Evolutionary conservation across 2,888 invertebrate species (phyloP).

Genomic region (Acanthosoma haemorrhoidale): DNA sequence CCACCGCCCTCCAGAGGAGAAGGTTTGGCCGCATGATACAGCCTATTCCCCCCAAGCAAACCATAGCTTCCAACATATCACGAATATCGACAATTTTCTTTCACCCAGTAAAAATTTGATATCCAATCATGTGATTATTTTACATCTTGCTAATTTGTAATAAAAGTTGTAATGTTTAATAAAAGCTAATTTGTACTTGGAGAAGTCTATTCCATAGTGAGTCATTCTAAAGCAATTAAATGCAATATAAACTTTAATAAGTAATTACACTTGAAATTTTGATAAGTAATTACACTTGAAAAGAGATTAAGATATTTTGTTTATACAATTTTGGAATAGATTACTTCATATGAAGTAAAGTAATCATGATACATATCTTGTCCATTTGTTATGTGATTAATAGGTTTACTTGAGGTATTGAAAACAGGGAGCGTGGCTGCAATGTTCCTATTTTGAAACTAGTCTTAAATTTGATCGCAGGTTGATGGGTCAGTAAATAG

Average conservation of each 20-base stretch:
- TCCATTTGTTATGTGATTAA: slow-evolving; percentile 30
- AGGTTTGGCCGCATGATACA: slow-evolving; percentile 63
- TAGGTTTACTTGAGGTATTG: slow-evolving; percentile 18
- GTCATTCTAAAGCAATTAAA: background rate
- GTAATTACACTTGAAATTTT: background rate
- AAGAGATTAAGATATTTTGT: background rate
- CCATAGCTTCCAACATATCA: slow-evolving; percentile 26
- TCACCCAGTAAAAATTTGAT: background rate
- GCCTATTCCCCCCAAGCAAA: slow-evolving; percentile 24
- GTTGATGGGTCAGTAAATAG: slow-evolving; percentile 24
- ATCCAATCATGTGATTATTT: background rate
- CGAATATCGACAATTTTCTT: slow-evolving; percentile 20
- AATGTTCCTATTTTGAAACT: slow-evolving; percentile 54
- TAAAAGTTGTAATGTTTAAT: background rate
- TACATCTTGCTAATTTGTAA: background rate
- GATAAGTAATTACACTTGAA: slow-evolving; percentile 2
- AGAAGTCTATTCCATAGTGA: background rate
- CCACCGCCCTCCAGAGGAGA: slow-evolving; percentile 59
- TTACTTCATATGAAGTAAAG: slow-evolving; percentile 13
- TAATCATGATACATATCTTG: slow-evolving; percentile 37
- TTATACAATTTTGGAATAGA: slow-evolving; percentile 1
- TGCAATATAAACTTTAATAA: background rate
- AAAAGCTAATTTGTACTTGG: background rate
- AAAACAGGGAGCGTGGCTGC: slow-evolving; percentile 38
- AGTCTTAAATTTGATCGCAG: slow-evolving; percentile 44